A percentile compares a stretch with the other conserved stretches of the same genome.
Evolutionary conservation across 2,797 vertebrate genomes (phyloP).

Genomic region (Sciurus carolinensis): DNA sequence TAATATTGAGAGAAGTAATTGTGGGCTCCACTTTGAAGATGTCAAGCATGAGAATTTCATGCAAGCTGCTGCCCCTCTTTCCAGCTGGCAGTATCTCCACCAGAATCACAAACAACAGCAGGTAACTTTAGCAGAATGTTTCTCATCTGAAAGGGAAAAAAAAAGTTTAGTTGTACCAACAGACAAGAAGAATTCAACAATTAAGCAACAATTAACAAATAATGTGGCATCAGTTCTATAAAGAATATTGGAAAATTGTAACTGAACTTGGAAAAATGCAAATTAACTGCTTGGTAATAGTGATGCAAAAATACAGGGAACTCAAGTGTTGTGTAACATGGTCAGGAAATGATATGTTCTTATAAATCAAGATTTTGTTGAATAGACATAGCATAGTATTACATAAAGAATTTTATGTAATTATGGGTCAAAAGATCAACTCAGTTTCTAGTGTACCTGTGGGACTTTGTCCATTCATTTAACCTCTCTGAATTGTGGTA

Average conservation of each 20-base stretch:
- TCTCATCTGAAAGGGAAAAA: constrained; percentile 63
- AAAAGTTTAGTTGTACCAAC: constrained; percentile 68
- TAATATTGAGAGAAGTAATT: constrained; percentile 81
- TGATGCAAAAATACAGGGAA: constrained; percentile 58
- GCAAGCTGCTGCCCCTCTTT: constrained; percentile 79
- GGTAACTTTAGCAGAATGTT: constrained; percentile 81
- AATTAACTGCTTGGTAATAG: constrained; percentile 65
- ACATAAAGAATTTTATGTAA: constrained; percentile 38
- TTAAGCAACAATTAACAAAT: constrained; percentile 74
- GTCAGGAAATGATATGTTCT: constrained; percentile 56
- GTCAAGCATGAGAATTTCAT: constrained; percentile 73
- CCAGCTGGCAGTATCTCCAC: constrained; percentile 85
- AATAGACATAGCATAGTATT: constrained; percentile 13
- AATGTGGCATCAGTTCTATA: constrained; percentile 65
- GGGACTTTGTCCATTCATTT: constrained; percentile 29
- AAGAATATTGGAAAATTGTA: constrained; percentile 73
- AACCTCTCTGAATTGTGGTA: constrained; percentile 12
- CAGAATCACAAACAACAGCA: constrained; percentile 82
- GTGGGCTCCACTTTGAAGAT: constrained; percentile 78
- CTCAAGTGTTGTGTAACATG: constrained; percentile 17
- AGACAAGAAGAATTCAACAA: constrained; percentile 73
- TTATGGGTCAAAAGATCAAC: neutral
- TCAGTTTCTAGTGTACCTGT: neutral
- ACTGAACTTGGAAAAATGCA: constrained; percentile 71
- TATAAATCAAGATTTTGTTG: constrained; percentile 62